Percentiles rank a stretch among this genome's conserved stretches.
phyloP scores from a whole-genome alignment of 1,140 invertebrate genomes.

The Pogonomyrmex californicus region DNA sequence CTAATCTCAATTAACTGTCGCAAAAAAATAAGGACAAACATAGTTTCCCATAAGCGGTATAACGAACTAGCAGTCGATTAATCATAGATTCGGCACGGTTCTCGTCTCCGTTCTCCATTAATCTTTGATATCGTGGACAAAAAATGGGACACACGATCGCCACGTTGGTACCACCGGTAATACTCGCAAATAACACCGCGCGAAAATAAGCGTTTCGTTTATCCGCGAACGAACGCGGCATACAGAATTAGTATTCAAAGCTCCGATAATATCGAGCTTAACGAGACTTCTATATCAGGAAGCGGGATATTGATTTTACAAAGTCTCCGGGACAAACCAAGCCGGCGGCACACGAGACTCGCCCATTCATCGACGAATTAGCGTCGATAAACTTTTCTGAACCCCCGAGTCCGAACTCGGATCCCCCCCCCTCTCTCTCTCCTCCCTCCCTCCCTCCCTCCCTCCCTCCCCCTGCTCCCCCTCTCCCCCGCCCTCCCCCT shows the following conservation, averaged over 20 bases:
- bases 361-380: conserved; percentile 56
- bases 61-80: conserved; percentile 52
- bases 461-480: no score
- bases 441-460: no score
- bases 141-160: conserved; percentile 51
- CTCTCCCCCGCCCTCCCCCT: neutral
- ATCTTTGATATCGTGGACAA: conserved; percentile 51
- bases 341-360: conserved; percentile 42
- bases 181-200: conserved; percentile 30
- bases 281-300: conserved; percentile 63
- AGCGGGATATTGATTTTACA: conserved; percentile 61
- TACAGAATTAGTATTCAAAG: conserved; percentile 58
- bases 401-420: conserved; percentile 3
- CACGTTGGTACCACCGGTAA: neutral
- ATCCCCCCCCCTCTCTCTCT: no score
- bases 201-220: conserved; percentile 56
- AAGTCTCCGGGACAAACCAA: conserved; percentile 43
- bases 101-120: conserved; percentile 59
- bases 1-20: conserved; percentile 50
- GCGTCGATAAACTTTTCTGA: conserved; percentile 51
- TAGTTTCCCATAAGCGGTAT: conserved; percentile 46
- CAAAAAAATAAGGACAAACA: conserved; percentile 57
- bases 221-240: conserved; percentile 12
- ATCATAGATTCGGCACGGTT: conserved; percentile 56
- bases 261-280: conserved; percentile 54